These are phyloP conservation scores for Carcinoscorpius rotundicauda DNA, from an alignment of 1,140 invertebrate genomes.

Conservation along the genomic window DNA sequence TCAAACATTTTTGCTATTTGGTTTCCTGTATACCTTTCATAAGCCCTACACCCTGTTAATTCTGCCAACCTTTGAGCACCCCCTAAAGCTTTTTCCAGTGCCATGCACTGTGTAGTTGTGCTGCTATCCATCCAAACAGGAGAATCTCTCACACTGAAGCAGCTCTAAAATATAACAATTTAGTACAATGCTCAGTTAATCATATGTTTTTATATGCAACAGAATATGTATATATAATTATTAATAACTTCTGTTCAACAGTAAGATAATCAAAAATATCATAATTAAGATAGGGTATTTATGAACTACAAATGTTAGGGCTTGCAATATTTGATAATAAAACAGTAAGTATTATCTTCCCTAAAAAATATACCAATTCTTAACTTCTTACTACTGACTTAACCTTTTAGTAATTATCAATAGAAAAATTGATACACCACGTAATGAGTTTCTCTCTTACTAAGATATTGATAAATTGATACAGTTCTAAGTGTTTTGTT, in stretches of 20 bases:
- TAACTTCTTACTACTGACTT: no score
- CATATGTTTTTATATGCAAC: not conserved
- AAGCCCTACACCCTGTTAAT: conserved; percentile 82
- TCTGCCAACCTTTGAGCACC: conserved; percentile 61
- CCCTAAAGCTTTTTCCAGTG: conserved; percentile 65
- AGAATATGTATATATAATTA: conserved; percentile 1
- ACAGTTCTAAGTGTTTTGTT: no score
- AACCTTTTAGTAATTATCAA: no score
- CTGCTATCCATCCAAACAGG: conserved; percentile 96
- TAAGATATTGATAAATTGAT: no score
- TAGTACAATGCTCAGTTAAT: not conserved
- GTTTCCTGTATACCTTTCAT: conserved; percentile 83
- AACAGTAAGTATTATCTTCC: no score
- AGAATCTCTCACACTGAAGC: conserved; percentile 64
- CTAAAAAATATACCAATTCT: no score
- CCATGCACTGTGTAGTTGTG: conserved; percentile 61
- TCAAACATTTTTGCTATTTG: conserved; percentile 83
- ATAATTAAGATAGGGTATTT: not conserved
- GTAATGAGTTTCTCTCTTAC: no score
- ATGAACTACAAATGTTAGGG: no score
- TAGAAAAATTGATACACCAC: no score
- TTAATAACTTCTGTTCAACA: not conserved
- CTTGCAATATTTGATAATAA: no score
- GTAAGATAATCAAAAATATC: conserved; percentile 7
- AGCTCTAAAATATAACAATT: conserved; percentile 24